Evolutionary conservation across 2,113 vertebrate genomes (phyloP), one percentile per base, ranked within the genome.

Genomic region (Anoura caudifer): DNA sequence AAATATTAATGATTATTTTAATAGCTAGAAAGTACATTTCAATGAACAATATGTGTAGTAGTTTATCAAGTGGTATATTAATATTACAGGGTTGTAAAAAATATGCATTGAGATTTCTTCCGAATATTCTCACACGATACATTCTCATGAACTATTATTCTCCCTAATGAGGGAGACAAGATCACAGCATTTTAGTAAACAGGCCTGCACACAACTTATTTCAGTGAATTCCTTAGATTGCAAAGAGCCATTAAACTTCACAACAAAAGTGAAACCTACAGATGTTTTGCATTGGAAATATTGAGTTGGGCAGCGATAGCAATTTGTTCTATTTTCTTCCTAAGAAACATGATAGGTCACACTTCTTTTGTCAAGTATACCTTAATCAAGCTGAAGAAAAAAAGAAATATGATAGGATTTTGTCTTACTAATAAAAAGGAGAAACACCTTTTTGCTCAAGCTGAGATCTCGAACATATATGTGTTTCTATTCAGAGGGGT

Each of bases 381-480:
- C 12, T 73, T 82, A 45, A 50, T 65, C 72, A 72, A 81, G 45
- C n/a, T 50, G 26, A 87, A 80, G 47, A 41, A 41, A 52, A 5
- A 45, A 50, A 70, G 50, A 88, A 94, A 81, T 26, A 47, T n/a
- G 11, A 45, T 56, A 83, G 3, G 33, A 54, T 69, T 91, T 92
- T 96, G n/a, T 86, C 65, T 91, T 85, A 89, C 77, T 82, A 63
- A 77, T 52, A 63, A 87, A 50, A 89, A 75, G 75, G 26, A 86
- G 33, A 36, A 79, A 61, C 1, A 79, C 67, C 22, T 80, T 54
- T 92, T 50, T 90, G 20, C 20, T 92, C 54, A 61, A 14, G 20
- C 81, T 87, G 26, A 94, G 76, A 80, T 20, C 5, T 73, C 4
- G 3, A 41, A 38, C 10, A 50, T 41, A 19, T 38, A 38, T 2